Evolutionary conservation across 1,140 invertebrate species (phyloP).

Genomic region (Listronotus oregonensis): DNA sequence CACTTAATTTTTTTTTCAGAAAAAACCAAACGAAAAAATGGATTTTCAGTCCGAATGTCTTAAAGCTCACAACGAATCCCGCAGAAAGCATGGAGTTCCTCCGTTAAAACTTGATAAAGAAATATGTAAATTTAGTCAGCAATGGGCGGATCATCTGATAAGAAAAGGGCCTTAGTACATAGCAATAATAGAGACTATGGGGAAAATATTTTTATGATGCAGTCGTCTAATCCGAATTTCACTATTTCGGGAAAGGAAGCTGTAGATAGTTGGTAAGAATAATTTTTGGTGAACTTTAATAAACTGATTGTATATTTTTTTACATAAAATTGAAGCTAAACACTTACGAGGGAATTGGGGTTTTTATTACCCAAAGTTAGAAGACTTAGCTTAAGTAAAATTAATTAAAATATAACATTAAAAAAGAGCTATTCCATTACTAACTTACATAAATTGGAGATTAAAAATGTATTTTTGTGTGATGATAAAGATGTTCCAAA

Average conservation of each 20-base stretch:
- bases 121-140: conserved; percentile 63
- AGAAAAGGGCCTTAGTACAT: conserved; percentile 60
- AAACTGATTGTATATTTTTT: no score
- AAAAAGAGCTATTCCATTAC: no score
- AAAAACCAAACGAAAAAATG: conserved; percentile 41
- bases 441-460: no score
- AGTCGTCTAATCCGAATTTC: conserved; percentile 67
- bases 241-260: conserved; percentile 65
- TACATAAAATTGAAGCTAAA: no score
- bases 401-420: no score
- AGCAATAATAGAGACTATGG: conserved; percentile 62
- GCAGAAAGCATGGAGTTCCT: conserved; percentile 64
- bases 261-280: conserved; percentile 70
- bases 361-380: no score
- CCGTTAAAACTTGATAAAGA: conserved; percentile 65
- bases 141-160: conserved; percentile 68
- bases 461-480: no score
- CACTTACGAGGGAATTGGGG: no score
- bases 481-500: no score
- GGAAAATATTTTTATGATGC: conserved; percentile 61
- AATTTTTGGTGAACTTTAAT: no score
- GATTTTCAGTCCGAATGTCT: conserved; percentile 59
- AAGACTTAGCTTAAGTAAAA: no score
- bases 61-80: conserved; percentile 67
- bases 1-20: conserved; percentile 40